Conservation (phyloP, 2,113 vertebrate species). For the Periophthalmus modestus region DNA sequence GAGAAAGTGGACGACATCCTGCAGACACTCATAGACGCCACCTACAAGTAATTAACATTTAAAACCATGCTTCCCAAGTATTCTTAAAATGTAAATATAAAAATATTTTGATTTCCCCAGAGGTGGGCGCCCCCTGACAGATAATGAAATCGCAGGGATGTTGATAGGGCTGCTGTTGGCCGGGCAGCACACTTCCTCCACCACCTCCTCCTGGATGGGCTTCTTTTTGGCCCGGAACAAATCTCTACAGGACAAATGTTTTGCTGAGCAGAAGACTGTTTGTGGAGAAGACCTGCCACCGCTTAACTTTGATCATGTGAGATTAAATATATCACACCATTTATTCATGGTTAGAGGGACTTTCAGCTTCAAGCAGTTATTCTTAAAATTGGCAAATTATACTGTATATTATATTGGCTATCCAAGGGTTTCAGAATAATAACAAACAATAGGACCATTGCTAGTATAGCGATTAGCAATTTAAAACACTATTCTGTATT, state of each 20-base stretch:
- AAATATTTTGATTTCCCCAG: constrained; percentile 53
- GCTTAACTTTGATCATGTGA: constrained; percentile 86
- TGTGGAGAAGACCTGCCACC: constrained; percentile 86
- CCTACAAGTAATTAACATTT: constrained; percentile 86
- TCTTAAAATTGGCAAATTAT: no score
- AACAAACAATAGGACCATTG: no score
- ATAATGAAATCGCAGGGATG: constrained; percentile 90
- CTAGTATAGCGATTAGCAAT: no score
- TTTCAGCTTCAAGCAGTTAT: no score
- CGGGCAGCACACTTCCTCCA: constrained; percentile 96
- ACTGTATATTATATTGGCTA: no score
- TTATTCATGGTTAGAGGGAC: no score
- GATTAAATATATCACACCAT: no score
- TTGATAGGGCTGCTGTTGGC: constrained; percentile 93
- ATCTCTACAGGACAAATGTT: constrained; percentile 86
- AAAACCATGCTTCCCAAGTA: not conserved
- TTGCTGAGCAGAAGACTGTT: constrained; percentile 84
- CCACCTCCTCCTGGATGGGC: constrained; percentile 94
- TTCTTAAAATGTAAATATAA: not conserved
- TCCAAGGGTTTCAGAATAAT: no score
- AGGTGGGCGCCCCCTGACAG: constrained; percentile 81
- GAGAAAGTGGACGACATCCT: constrained; percentile 89
- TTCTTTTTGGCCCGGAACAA: constrained; percentile 91
- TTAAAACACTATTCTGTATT: no score
- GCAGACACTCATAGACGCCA: constrained; percentile 92